phyloP scores from a whole-genome alignment of 2,888 invertebrate species.

The Elmis aenea region DNA sequence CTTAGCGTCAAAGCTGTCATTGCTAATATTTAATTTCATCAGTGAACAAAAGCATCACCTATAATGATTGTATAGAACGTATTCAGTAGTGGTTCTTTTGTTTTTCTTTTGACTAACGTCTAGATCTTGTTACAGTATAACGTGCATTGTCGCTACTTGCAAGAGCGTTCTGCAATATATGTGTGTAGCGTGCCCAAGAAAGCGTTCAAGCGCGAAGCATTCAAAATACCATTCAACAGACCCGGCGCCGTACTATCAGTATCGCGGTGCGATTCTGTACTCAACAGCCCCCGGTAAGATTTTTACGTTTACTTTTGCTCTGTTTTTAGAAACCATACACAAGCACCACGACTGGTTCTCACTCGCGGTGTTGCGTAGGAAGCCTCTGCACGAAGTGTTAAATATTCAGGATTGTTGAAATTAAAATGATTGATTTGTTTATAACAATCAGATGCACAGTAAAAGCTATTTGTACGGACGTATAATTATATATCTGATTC shows the following conservation, averaged over 20 bases:
- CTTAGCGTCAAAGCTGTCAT: no score
- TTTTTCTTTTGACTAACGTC: no score
- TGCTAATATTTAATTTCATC: no score
- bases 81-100: no score
- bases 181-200: constrained; percentile 8
- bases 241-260: constrained; percentile 17
- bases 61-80: no score
- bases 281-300: constrained; percentile 12
- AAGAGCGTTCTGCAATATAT: constrained; percentile 4
- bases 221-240: constrained; percentile 9
- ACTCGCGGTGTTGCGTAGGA: constrained; percentile 9
- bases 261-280: constrained; percentile 16
- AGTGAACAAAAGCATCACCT: no score
- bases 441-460: no score
- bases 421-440: constrained; percentile 13
- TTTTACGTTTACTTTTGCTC: constrained; percentile 10
- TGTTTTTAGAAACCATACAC: constrained; percentile 10
- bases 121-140: no score
- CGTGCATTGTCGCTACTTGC: no score
- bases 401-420: constrained; percentile 8
- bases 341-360: constrained; percentile 11
- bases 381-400: constrained; percentile 8
- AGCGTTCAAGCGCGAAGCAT: constrained; percentile 6
- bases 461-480: no score
- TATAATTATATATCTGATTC: no score